Conservation (phyloP, 1,140 invertebrate species). For the Drosophila sucinea region DNA sequence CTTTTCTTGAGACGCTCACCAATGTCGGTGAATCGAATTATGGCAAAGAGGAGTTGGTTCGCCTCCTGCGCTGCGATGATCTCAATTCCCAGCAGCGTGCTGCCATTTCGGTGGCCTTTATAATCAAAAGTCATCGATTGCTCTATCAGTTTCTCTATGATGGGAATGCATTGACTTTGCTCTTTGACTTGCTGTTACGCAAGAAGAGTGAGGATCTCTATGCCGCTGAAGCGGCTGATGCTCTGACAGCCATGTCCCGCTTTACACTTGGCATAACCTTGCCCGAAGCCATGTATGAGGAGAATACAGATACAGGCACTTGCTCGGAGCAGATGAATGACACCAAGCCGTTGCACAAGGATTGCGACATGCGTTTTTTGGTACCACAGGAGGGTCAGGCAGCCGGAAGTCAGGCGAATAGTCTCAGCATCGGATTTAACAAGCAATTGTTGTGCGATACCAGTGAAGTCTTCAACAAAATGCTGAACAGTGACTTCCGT, state of each 20-base stretch:
- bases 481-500: conserved; percentile 79
- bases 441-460: conserved; percentile 74
- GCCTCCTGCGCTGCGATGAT: conserved; percentile 71
- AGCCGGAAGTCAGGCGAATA: not conserved
- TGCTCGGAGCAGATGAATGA: conserved; percentile 35
- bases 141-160: conserved; percentile 79
- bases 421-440: conserved; percentile 68
- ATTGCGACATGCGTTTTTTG: conserved; percentile 78
- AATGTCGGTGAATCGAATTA: conserved; percentile 81
- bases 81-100: conserved; percentile 68
- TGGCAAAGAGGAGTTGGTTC: conserved; percentile 76
- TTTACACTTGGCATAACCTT: conserved; percentile 69
- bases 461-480: conserved; percentile 81
- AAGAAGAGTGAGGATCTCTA: conserved; percentile 66
- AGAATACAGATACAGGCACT: conserved; percentile 27
- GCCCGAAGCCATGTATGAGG: conserved; percentile 46
- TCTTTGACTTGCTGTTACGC: conserved; percentile 72
- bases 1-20: conserved; percentile 76
- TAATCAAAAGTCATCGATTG: conserved; percentile 73
- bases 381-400: conserved; percentile 30
- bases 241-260: conserved; percentile 70
- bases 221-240: conserved; percentile 72
- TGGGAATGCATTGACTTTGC: conserved; percentile 65
- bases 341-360: conserved; percentile 35
- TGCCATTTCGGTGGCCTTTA: conserved; percentile 76